Evolutionary conservation across 2,888 invertebrate species (phyloP).

Genomic region (Lobophora halterata): DNA sequence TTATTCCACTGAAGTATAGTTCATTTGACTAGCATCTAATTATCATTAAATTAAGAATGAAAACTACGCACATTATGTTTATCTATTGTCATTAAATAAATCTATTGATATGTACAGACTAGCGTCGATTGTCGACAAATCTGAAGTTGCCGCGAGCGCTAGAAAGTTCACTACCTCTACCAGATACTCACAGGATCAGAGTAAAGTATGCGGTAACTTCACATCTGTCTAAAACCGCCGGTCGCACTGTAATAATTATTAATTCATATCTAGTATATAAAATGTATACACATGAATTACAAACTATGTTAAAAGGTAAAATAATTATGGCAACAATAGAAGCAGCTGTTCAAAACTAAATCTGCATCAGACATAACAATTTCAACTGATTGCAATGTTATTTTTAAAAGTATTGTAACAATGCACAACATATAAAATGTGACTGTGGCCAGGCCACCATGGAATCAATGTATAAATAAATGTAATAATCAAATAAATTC

Average conservation of each 20-base stretch:
- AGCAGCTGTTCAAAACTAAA: constrained; percentile 51
- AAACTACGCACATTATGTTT: constrained; percentile 20
- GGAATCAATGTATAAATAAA: constrained; percentile 62
- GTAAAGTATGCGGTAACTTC: too few species aligned
- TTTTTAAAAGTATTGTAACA: constrained; percentile 51
- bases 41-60: constrained; percentile 42
- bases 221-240: too few species aligned
- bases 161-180: too few species aligned
- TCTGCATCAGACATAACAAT: constrained; percentile 72
- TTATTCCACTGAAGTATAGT: constrained; percentile 61
- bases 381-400: constrained; percentile 66
- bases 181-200: too few species aligned
- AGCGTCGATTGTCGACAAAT: too few species aligned
- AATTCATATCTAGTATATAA: too few species aligned
- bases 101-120: constrained; percentile 12
- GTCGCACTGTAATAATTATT: too few species aligned
- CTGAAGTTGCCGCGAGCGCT: too few species aligned
- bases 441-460: constrained; percentile 56
- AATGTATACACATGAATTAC: constrained; percentile 12
- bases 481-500: constrained; percentile 47
- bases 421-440: constrained; percentile 61
- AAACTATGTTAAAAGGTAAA: constrained; percentile 27
- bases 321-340: constrained; percentile 47
- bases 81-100: constrained; percentile 6
- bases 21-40: constrained; percentile 78